Conservation (phyloP, 2,797 vertebrate species). For the Chaenodraco wilsoni region DNA sequence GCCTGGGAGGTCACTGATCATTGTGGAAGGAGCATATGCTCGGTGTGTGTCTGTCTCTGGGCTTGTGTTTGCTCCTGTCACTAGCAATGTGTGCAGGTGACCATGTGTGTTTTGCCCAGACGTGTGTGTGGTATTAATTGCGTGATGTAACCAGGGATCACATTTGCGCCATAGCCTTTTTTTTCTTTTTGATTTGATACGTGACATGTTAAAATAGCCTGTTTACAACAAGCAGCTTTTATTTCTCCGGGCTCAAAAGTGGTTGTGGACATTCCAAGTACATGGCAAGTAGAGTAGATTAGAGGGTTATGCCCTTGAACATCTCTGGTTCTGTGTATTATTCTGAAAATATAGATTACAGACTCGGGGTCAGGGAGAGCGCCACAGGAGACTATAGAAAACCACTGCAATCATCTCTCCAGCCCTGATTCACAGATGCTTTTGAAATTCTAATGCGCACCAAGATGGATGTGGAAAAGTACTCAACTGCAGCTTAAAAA, state of each 20-base stretch:
- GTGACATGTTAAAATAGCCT: slow-evolving; percentile 6
- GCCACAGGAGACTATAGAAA: slow-evolving; percentile 74
- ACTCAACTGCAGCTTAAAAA: slow-evolving; percentile 69
- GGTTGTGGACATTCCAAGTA: slow-evolving; percentile 64
- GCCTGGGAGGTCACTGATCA: slow-evolving; percentile 75
- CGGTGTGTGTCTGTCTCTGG: slow-evolving; percentile 59
- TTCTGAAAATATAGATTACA: slow-evolving; percentile 82
- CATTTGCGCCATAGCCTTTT: slow-evolving; percentile 31
- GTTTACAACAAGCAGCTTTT: slow-evolving; percentile 41
- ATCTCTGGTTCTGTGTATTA: slow-evolving; percentile 77
- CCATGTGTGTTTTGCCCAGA: slow-evolving; percentile 14
- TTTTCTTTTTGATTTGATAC: slow-evolving; percentile 7
- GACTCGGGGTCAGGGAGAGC: slow-evolving; percentile 71
- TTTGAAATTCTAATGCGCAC: slow-evolving; percentile 74
- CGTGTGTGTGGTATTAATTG: slow-evolving; percentile 25
- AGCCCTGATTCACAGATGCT: slow-evolving; percentile 62
- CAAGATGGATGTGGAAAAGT: slow-evolving; percentile 71
- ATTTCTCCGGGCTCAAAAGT: slow-evolving; percentile 45
- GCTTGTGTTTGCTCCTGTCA: slow-evolving; percentile 58
- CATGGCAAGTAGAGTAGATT: slow-evolving; percentile 77
- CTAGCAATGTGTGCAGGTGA: neutral
- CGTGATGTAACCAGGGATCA: slow-evolving; percentile 33
- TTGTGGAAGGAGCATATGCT: slow-evolving; percentile 73
- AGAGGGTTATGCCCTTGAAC: slow-evolving; percentile 80
- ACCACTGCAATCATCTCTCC: slow-evolving; percentile 76